Evolutionary conservation across 2,113 vertebrate species (phyloP).

Genomic region (Odobenus rosmarus): DNA sequence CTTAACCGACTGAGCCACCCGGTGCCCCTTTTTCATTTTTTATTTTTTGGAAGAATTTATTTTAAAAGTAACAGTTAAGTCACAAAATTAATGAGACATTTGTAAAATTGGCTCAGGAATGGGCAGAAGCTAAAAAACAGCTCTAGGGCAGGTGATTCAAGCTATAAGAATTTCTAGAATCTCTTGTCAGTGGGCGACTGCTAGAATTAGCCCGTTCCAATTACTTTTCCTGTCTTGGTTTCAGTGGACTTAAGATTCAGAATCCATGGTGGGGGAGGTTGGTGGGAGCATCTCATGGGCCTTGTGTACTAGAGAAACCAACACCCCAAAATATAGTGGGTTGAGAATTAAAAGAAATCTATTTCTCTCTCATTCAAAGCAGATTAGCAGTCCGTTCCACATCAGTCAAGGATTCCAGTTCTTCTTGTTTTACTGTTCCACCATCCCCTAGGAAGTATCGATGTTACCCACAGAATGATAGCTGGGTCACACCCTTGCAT

Average conservation of each 20-base stretch:
- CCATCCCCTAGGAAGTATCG: not conserved
- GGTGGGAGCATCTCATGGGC: not conserved
- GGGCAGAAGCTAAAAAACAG: not conserved
- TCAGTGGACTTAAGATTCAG: not conserved
- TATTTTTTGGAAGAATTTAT: not conserved
- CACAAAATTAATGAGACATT: not conserved
- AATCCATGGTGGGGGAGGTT: not conserved
- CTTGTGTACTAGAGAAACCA: not conserved
- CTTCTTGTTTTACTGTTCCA: not conserved
- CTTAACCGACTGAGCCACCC: not conserved
- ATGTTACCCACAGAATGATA: not conserved
- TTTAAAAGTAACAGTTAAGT: not conserved
- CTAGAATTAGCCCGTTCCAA: not conserved
- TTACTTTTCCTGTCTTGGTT: not conserved
- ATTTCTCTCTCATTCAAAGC: not conserved
- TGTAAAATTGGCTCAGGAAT: not conserved
- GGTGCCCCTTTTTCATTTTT: no score
- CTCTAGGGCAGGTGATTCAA: not conserved
- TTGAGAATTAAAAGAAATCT: not conserved
- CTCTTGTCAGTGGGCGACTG: not conserved
- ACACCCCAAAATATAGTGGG: not conserved
- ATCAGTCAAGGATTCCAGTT: not conserved
- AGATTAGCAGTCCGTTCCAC: not conserved
- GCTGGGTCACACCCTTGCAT: not conserved
- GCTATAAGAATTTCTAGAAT: not conserved